Base-by-base conservation (phyloP, 1,140 invertebrate species). In the Penaeus indicus region DNA sequence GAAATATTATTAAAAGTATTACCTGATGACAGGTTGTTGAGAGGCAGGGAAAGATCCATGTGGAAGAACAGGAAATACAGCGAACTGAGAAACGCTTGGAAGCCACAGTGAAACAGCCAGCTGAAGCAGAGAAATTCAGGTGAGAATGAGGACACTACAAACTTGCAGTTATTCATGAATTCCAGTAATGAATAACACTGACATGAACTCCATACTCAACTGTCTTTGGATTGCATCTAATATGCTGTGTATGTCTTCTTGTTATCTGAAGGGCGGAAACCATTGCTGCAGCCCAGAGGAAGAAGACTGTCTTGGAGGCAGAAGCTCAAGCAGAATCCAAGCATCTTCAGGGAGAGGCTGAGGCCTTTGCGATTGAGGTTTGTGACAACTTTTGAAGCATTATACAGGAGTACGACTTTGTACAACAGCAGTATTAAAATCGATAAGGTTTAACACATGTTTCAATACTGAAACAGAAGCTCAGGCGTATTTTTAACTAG, bases 251-350 rank as follows among this genome's bases (percentile, higher is more conserved):
- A 32, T n/a, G 67, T 47, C 19, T 60, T 42, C 22, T 72, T 75
- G 22, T 0, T 11, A 93, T 94, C 90, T 92, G 92, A 94, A 95
- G 96, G 88, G 93, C 99, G 90, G 97, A 99, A 92, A 98, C 98
- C 93, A 93, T 99, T 81, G 97, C 98, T 16, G 97, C 98, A 92
- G 98, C 98, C 18, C 96, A 98, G 92, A 94, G 96, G 92, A 94
- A 96, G 90, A 95, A 96, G 91, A 95, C 97, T 1, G 95, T 98
- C 16, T 91, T 96, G 90, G 98, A 99, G 93, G 98, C 98, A 18
- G 96, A 99, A 93, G 98, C 97, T 0, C 97, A 98, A 93, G 96
- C 98, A 18, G 97, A 99, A 94, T 96, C 97, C 11, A 94, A 97
- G 32, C 94, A 94, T 92, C 94, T 96, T 81, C 94, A 95, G 80